phyloP scores from a whole-genome alignment of 1,140 invertebrate genomes.

The Drosophila athabasca region DNA sequence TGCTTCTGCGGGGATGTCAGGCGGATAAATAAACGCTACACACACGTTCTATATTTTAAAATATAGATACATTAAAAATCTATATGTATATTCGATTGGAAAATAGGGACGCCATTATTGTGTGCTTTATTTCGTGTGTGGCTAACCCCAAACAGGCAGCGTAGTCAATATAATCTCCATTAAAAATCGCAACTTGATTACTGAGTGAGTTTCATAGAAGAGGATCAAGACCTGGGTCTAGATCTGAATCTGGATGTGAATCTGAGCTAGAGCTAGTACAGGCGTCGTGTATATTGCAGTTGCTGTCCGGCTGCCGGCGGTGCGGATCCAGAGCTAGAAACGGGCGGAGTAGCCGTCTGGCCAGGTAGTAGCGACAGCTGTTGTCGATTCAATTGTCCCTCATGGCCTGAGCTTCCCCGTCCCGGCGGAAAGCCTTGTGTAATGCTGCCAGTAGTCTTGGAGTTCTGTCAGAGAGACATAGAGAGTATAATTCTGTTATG shows the following conservation, averaged over 20 bases:
- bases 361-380: slow-evolving; percentile 71
- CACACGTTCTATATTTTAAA: neutral
- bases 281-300: slow-evolving; percentile 66
- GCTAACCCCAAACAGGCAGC: slow-evolving; percentile 39
- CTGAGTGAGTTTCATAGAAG: slow-evolving; percentile 51
- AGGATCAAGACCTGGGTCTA: slow-evolving; percentile 1
- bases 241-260: neutral
- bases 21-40: neutral
- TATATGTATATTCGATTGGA: slow-evolving; percentile 40
- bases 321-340: slow-evolving; percentile 36
- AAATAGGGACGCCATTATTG: slow-evolving; percentile 79
- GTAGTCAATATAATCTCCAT: slow-evolving; percentile 59
- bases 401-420: slow-evolving; percentile 56
- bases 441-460: slow-evolving; percentile 74
- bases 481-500: neutral
- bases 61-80: neutral
- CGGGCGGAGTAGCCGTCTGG: slow-evolving; percentile 55
- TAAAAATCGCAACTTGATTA: slow-evolving; percentile 68
- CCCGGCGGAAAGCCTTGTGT: slow-evolving; percentile 77
- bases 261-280: slow-evolving; percentile 59
- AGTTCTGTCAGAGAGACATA: slow-evolving; percentile 54
- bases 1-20: neutral
- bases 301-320: slow-evolving; percentile 64
- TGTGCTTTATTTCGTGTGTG: slow-evolving; percentile 62
- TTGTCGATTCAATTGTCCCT: slow-evolving; percentile 70